These are phyloP conservation scores for Dysmachus trigonus DNA, from an alignment of 2,888 invertebrate genomes.

Conservation along the genomic window DNA sequence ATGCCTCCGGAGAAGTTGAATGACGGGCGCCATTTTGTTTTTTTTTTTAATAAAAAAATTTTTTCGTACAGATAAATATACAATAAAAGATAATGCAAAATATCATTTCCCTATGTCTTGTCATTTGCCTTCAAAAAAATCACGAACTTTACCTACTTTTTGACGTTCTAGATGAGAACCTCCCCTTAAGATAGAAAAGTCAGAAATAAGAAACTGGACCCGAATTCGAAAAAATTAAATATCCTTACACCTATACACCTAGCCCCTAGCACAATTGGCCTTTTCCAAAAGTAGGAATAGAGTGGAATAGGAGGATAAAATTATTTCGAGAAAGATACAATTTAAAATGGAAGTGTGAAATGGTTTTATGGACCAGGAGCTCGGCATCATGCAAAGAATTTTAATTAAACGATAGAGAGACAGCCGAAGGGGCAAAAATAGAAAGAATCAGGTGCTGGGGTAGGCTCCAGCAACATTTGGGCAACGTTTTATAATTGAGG, in stretches of 20 bases:
- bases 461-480: conserved; percentile 32
- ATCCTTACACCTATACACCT: background rate
- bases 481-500: conserved; percentile 35
- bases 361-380: conserved; percentile 38
- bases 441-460: conserved; percentile 27
- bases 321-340: conserved; percentile 26
- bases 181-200: no score
- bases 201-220: background rate
- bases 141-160: no score
- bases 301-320: conserved; percentile 31
- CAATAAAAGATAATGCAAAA: no score
- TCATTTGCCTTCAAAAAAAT: no score
- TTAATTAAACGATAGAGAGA: conserved; percentile 39
- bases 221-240: background rate
- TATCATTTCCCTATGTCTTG: no score
- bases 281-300: background rate
- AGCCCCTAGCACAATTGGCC: background rate
- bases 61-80: no score
- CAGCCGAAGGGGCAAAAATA: background rate
- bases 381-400: conserved; percentile 29
- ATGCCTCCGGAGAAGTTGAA: no score
- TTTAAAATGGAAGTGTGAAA: conserved; percentile 38
- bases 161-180: no score
- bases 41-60: no score
- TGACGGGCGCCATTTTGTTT: no score